A percentile compares a stretch with the other conserved stretches of the same genome.
phyloP scores from a whole-genome alignment of 2,888 invertebrate genomes.

The Polydesmus complanatus region DNA sequence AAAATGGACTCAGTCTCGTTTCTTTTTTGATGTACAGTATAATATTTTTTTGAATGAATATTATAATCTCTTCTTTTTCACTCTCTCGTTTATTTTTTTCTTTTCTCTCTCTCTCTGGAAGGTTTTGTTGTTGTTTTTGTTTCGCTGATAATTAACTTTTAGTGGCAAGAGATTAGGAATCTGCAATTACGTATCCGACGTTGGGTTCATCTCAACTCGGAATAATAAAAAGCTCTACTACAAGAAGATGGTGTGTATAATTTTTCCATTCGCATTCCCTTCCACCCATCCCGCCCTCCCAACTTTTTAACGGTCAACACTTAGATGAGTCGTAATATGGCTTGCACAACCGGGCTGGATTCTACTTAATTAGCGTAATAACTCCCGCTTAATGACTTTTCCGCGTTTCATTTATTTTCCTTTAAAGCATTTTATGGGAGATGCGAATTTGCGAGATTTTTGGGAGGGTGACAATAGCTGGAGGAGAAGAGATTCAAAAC shows the following conservation, averaged over 20 bases:
- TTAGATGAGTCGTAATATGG: background rate
- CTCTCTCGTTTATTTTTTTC: background rate
- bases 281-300: too few relatives aligned
- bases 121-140: background rate
- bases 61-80: too few relatives aligned
- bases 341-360: background rate
- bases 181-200: background rate
- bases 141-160: background rate
- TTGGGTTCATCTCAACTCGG: background rate
- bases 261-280: too few relatives aligned
- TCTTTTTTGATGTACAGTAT: too few relatives aligned
- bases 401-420: background rate
- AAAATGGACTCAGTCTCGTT: too few relatives aligned
- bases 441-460: background rate
- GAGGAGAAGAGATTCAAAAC: too few relatives aligned
- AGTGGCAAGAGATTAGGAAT: background rate
- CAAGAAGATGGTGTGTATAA: too few relatives aligned
- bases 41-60: too few relatives aligned
- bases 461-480: too few relatives aligned
- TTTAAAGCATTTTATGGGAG: background rate
- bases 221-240: background rate
- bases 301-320: background rate
- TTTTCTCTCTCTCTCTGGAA: background rate
- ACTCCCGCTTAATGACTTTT: background rate
- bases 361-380: background rate